phyloP scores from a whole-genome alignment of 92 coral and sea anemone genomes.

The Ricordea florida region DNA sequence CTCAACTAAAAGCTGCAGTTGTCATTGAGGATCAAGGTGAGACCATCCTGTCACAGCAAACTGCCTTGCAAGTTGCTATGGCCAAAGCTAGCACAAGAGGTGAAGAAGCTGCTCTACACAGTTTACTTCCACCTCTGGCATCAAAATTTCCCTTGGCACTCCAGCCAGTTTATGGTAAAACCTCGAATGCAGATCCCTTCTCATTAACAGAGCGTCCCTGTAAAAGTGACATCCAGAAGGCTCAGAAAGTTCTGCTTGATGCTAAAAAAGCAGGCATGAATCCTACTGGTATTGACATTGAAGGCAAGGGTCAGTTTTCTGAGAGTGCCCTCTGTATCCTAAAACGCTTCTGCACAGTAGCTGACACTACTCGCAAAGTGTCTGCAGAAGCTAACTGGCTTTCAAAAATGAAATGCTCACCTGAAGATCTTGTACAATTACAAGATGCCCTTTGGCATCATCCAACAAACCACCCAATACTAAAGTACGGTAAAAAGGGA shows the following conservation, averaged over 20 bases:
- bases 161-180: too few relatives aligned
- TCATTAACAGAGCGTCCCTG: not conserved
- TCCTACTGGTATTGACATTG: not conserved
- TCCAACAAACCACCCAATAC: not conserved
- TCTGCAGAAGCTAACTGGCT: constrained; percentile 1
- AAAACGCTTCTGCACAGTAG: not conserved
- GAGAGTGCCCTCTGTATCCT: not conserved
- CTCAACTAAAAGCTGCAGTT: too few relatives aligned
- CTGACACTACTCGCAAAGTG: not conserved
- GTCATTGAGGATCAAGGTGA: too few relatives aligned
- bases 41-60: too few relatives aligned
- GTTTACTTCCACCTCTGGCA: too few relatives aligned
- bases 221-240: not conserved
- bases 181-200: not conserved
- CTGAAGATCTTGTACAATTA: not conserved
- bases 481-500: constrained; percentile 1
- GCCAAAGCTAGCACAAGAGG: not conserved
- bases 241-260: not conserved
- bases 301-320: not conserved
- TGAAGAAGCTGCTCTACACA: not conserved
- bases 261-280: not conserved
- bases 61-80: not conserved
- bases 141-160: too few relatives aligned
- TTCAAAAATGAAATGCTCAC: too few relatives aligned
- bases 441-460: constrained; percentile 32